phyloP scores from a whole-genome alignment of 2,888 invertebrate genomes.

The Macrophya annulata region DNA sequence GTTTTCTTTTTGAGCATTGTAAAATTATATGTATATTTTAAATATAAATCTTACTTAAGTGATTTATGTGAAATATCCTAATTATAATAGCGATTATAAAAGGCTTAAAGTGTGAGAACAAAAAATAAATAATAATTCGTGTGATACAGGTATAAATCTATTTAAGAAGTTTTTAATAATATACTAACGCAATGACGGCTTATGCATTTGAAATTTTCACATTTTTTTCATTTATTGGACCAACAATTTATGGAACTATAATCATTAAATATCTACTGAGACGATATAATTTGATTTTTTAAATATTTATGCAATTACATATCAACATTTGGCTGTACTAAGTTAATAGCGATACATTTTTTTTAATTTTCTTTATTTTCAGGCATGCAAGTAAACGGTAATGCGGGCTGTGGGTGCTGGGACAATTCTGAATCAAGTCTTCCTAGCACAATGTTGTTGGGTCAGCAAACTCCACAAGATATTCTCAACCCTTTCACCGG shows the following conservation, averaged over 20 bases:
- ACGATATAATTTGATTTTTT: not conserved
- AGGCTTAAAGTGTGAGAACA: slow-evolving; percentile 12
- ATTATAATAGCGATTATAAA: slow-evolving; percentile 29
- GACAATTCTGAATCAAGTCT: slow-evolving; percentile 75
- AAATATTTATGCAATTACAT: not conserved
- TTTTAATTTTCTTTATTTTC: slow-evolving; percentile 32
- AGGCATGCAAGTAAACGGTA: slow-evolving; percentile 78
- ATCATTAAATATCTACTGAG: not conserved
- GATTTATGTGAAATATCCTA: not conserved
- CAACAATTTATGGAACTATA: not conserved
- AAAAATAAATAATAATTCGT: slow-evolving; percentile 11
- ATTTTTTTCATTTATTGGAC: slow-evolving; percentile 32
- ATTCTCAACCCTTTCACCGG: slow-evolving; percentile 76
- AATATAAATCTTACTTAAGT: slow-evolving; percentile 22
- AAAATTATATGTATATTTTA: not conserved
- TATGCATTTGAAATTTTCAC: slow-evolving; percentile 47
- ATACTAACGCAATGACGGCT: slow-evolving; percentile 49
- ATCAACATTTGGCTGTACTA: not conserved
- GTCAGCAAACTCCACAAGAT: slow-evolving; percentile 77
- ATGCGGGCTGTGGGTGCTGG: slow-evolving; percentile 76
- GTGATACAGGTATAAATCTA: slow-evolving; percentile 20
- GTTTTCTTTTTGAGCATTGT: slow-evolving; percentile 5
- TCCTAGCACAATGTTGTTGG: slow-evolving; percentile 77
- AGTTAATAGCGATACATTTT: not conserved
- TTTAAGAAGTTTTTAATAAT: slow-evolving; percentile 40